These are phyloP conservation scores for Ochotona curzoniae DNA, from an alignment of 2,113 vertebrate genomes.

Conservation along the genomic window DNA sequence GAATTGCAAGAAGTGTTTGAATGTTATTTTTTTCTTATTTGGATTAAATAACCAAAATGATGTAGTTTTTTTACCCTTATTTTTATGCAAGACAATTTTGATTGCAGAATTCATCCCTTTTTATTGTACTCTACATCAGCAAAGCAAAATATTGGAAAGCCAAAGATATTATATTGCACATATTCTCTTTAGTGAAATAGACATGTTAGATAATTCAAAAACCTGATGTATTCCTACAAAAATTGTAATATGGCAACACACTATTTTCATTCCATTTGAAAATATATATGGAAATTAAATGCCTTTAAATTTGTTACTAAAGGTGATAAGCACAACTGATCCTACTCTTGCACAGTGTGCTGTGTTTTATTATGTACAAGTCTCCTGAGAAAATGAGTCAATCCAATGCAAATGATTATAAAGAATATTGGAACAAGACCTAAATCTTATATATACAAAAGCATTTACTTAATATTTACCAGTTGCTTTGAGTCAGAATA, in stretches of 20 bases:
- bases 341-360: neutral
- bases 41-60: neutral
- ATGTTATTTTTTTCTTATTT: neutral
- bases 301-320: neutral
- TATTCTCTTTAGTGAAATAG: neutral
- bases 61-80: neutral
- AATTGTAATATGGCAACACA: neutral
- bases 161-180: neutral
- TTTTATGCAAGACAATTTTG: neutral
- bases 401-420: slow-evolving; percentile 13
- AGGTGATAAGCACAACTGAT: neutral
- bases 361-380: slow-evolving; percentile 7
- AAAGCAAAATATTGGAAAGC: neutral
- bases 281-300: neutral
- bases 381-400: neutral
- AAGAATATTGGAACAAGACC: neutral
- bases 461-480: slow-evolving; percentile 21
- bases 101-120: neutral
- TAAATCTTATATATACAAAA: slow-evolving; percentile 44
- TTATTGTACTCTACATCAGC: no score
- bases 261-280: slow-evolving; percentile 14
- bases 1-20: neutral
- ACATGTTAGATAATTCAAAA: neutral
- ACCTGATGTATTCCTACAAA: neutral
- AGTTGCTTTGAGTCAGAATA: slow-evolving; percentile 19